A percentile compares a stretch with the other conserved stretches of the same genome.
Conservation (phyloP, 2,888 invertebrate species). For the Slavum lentiscoides region DNA sequence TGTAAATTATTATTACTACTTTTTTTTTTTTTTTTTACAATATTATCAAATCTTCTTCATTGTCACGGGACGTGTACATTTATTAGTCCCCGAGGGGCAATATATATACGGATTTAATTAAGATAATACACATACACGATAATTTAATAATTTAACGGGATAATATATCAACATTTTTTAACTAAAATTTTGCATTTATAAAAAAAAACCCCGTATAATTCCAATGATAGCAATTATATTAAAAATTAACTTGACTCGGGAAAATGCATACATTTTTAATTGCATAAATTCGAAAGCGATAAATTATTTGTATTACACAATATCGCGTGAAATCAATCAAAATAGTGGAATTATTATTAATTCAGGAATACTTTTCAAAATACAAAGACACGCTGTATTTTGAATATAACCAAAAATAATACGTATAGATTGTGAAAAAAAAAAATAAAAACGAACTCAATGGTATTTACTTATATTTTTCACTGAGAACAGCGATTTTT, state of each 20-base stretch:
- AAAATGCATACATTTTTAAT: too few species aligned
- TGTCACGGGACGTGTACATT: slow-evolving; percentile 12
- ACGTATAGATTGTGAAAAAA: too few species aligned
- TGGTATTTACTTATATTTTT: too few species aligned
- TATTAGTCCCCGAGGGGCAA: slow-evolving; percentile 13
- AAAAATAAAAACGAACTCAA: too few species aligned
- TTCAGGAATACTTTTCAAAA: not conserved
- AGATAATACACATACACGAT: slow-evolving; percentile 15
- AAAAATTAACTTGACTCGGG: not conserved
- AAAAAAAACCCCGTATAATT: not conserved
- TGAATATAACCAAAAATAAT: too few species aligned
- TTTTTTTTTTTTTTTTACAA: not conserved
- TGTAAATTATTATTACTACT: too few species aligned
- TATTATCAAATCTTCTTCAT: slow-evolving; percentile 10
- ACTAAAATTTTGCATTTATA: not conserved
- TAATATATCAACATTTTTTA: not conserved
- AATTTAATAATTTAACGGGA: slow-evolving; percentile 11
- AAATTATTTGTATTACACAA: too few species aligned
- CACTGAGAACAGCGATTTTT: too few species aligned
- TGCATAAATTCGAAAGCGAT: not conserved
- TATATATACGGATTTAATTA: slow-evolving; percentile 20
- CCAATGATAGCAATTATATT: too few species aligned
- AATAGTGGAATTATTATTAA: too few species aligned
- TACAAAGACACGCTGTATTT: not conserved
- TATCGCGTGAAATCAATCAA: too few species aligned